Base-by-base conservation (phyloP, 2,888 invertebrate genomes). In the Synanthedon vespiformis region DNA sequence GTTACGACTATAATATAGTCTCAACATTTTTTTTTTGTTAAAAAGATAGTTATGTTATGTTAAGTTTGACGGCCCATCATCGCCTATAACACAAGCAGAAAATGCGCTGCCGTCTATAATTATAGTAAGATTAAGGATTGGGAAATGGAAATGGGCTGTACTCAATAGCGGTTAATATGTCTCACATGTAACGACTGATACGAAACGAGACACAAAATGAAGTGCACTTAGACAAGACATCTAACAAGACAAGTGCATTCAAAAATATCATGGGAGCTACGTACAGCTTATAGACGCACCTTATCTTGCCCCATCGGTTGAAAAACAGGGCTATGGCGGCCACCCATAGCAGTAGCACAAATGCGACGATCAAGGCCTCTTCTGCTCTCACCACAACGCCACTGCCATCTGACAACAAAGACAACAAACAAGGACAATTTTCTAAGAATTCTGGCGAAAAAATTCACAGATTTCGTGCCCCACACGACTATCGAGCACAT, bases 241-340 rank as follows among this genome's bases (percentile, higher is more conserved):
- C 34, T 34, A 44, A 44, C 44, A 44, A 18, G 47, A 52, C 40
- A 18, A 47, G 52, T 52, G 40, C 52, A 49, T 16, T 48, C 48
- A 18, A 48, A 48, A 5, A 48, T 48, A 48, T 16, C 12, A 34
- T 65, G 63, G 63, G 57, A 65, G 64, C 83, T 83, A 86, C 85
- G 86, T 86, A 86, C 86, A 86, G 83, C 71, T 85, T 82, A 80
- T 86, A 86, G 84, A 85, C 85, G 74, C 81, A 88, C 88, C 88
- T 88, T 73, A 96, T 96, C 89, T 96, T 96, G 70, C 96, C 96
- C 96, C 96, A 96, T 58, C 96, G 93, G 85, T 96, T 96, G 89
- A 96, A 95, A 88, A 96, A 96, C 49, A 96, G 89, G 3, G 94
- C 93, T 57, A 96, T 95, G 57, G 96, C 95, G 0, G 93, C 95